Base-by-base conservation (phyloP, 23 tunicate species). In the Halocynthia aurantium region DNA sequence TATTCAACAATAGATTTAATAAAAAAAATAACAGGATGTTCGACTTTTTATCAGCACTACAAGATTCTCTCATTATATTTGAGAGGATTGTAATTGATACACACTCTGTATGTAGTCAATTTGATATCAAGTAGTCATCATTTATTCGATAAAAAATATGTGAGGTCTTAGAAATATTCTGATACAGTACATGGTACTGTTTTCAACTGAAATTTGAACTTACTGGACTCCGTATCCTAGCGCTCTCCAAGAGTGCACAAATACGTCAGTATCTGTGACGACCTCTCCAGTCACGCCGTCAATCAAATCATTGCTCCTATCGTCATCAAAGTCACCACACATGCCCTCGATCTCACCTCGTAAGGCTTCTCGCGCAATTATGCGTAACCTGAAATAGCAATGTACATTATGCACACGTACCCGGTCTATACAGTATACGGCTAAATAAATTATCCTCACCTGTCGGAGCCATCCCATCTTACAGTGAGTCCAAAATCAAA, bases 311-410 rank as follows among this genome's bases (percentile, higher is more conserved):
- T 86, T 73, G n/a, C 52, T 40, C 18, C 62, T 60, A 64, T 86
- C 86, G 73, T 86, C 91, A 55, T 86, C 75, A 57, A 86, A 86
- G 57, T 86, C 67, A 13, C 91, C 91, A 65, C 91, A 86, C 8
- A 81, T 65, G 12, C 91, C 91, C 81, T 86, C 91, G 7, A 86
- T 80, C 50, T 80, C 76, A 50, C 75, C 62, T 64, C 85, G 52
- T 81, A 86, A 61, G 21, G 53, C 56, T 17, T 58, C 65, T 78
- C 71, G 60, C 12, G 75, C 85, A 51, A 63, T 53, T 22, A 86
- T 72, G 62, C 85, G 64, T 17, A 86, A 50, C 81, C 91, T 86
- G 66, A 67, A 67, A 21, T 10, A 67, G 18, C 5, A 12, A 13
- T 21, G 19, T 67, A 67, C 72, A n/a, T 67, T 49, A 67, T 11